Evolutionary conservation across 2,888 invertebrate genomes (phyloP), one percentile per base, ranked within the genome.

Genomic region (Phalera bucephala): DNA sequence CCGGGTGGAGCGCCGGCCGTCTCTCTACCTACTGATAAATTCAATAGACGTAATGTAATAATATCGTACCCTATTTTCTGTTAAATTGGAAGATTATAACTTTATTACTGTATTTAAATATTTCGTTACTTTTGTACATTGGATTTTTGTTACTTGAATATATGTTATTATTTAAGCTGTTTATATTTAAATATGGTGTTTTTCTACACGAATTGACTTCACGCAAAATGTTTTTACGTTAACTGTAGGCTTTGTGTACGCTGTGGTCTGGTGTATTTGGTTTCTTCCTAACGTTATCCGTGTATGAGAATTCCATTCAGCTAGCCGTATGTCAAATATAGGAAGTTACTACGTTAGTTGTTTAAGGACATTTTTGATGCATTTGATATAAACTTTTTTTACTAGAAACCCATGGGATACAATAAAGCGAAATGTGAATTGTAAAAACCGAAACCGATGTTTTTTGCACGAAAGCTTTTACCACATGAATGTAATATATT

Each of bases 331-430:
- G 78, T 76, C 77, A 71, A 72, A 67, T 75, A 76, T 82, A 81
- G 79, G 76, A 58, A 71, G 72, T 77, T 80, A 86, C 85, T 87
- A 86, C 78, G 85, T 88, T 88, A 89, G 88, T 85, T 80, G 80
- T 86, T 73, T 88, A 89, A 89, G 89, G 85, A 87, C 81, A 88
- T 89, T 89, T 89, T 89, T 86, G 87, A 89, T 85, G 89, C 89
- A 89, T 89, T 89, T 89, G 89, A 86, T 85, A 86, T 84, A 77
- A 86, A 89, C 88, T 87, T 88, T 89, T 89, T 89, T 89, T 89
- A 88, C 88, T 89, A 88, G 87, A 75, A 80, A 87, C 80, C 85
- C 81, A 72, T 66, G 66, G 72, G 65, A 72, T 72, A 78, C 73
- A 78, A 76, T 80, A 77, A 80, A 75, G 77, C 74, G 76, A 72